phyloP scores from a whole-genome alignment of 1,140 invertebrate species.

The Panagrolaimus sp. region DNA sequence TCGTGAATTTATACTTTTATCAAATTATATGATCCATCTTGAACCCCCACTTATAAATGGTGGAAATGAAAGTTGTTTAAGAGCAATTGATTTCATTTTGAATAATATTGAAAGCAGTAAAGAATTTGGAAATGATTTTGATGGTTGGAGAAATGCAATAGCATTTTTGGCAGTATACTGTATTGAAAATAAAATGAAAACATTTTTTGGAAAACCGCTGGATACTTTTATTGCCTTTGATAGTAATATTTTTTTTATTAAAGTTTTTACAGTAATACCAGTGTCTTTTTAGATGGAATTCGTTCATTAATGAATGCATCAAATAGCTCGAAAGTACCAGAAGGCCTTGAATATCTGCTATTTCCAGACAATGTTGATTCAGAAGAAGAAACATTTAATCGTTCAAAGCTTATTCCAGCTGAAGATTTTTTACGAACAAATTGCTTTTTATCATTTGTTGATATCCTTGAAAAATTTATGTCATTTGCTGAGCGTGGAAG shows the following conservation, averaged over 20 bases:
- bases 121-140: no score
- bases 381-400: not conserved
- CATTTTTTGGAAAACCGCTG: constrained; percentile 87
- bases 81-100: no score
- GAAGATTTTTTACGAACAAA: constrained; percentile 67
- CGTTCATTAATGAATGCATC: no score
- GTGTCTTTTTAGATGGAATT: no score
- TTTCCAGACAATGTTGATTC: not conserved
- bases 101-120: no score
- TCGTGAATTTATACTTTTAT: no score
- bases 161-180: constrained; percentile 82
- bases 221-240: constrained; percentile 76
- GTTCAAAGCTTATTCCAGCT: constrained; percentile 48
- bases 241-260: constrained; percentile 25
- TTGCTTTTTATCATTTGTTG: constrained; percentile 80
- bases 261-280: no score
- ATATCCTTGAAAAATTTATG: constrained; percentile 82
- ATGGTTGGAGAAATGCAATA: constrained; percentile 70
- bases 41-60: no score
- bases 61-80: no score
- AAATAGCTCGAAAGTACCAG: no score
- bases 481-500: constrained; percentile 69
- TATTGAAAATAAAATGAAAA: constrained; percentile 78
- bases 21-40: no score
- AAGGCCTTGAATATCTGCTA: not conserved